A percentile compares a stretch with the other conserved stretches of the same genome.
These are phyloP conservation scores for Chironomus tepperi DNA, from an alignment of 1,140 invertebrate genomes.

Conservation along the genomic window DNA sequence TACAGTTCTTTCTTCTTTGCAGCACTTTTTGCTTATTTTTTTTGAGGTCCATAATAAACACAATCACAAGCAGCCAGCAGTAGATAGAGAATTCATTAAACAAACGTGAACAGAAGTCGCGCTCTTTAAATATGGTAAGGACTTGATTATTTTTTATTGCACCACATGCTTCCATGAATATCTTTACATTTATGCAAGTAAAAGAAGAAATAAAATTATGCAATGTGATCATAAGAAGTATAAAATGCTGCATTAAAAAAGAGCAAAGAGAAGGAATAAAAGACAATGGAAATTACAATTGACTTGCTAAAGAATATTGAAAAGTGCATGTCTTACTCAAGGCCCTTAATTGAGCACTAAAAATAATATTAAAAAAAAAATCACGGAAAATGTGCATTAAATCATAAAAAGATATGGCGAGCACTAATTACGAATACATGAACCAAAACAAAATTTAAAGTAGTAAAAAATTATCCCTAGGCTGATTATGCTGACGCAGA, in stretches of 20 bases:
- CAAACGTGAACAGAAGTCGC: background rate
- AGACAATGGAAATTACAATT: background rate
- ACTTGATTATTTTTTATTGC: constrained; percentile 18
- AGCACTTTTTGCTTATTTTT: background rate
- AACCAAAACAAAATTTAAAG: background rate
- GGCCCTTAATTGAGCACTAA: constrained; percentile 19
- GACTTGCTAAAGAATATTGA: background rate
- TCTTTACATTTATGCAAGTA: background rate
- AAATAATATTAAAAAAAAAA: constrained; percentile 17
- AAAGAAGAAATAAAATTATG: constrained; percentile 15
- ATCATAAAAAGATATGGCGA: constrained; percentile 16
- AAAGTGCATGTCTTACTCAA: constrained; percentile 5
- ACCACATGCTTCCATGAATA: background rate
- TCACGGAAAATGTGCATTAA: background rate
- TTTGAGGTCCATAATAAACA: background rate
- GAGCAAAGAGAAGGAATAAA: background rate
- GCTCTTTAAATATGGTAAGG: background rate
- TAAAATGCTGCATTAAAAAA: no score
- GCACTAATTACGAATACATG: background rate
- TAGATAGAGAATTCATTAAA: no score
- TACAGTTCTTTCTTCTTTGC: background rate
- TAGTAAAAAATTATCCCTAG: no score
- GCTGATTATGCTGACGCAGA: background rate
- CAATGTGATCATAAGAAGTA: background rate
- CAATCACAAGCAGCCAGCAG: background rate